Percentiles rank a stretch among this genome's conserved stretches.
These are phyloP conservation scores for Sminthurinus aureus DNA, from an alignment of 2,888 invertebrate species.

Conservation along the genomic window DNA sequence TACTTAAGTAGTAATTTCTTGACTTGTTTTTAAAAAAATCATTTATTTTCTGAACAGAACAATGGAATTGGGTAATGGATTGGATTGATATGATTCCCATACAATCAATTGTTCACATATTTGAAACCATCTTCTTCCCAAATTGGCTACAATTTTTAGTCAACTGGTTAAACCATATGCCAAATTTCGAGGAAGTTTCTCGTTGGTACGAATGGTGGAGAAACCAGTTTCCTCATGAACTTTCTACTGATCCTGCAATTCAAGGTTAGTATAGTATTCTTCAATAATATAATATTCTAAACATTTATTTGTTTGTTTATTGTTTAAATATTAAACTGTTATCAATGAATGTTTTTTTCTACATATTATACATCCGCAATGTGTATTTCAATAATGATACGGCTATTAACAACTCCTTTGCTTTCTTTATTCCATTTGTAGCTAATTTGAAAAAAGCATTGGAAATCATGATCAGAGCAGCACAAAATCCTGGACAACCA, in stretches of 20 bases:
- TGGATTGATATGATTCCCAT: slow-evolving; percentile 88
- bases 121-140: slow-evolving; percentile 91
- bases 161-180: slow-evolving; percentile 87
- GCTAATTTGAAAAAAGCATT: slow-evolving; percentile 89
- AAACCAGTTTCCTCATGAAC: slow-evolving; percentile 65
- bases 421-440: slow-evolving; percentile 58
- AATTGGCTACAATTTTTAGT: slow-evolving; percentile 78
- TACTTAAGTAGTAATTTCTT: no score
- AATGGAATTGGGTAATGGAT: slow-evolving; percentile 94
- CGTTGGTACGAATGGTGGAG: slow-evolving; percentile 81
- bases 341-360: neutral
- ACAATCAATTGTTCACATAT: slow-evolving; percentile 77
- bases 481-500: slow-evolving; percentile 63
- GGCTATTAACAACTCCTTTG: neutral
- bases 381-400: no score
- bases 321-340: neutral
- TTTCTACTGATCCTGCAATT: slow-evolving; percentile 68
- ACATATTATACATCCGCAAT: no score
- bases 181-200: slow-evolving; percentile 88
- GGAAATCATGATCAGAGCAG: slow-evolving; percentile 91
- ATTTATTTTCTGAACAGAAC: slow-evolving; percentile 68
- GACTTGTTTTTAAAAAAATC: no score
- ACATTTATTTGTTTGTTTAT: neutral
- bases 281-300: neutral
- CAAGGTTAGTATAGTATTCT: slow-evolving; percentile 64